Conservation (phyloP, 2,888 invertebrate species). For the Chrysolina oricalcia region DNA sequence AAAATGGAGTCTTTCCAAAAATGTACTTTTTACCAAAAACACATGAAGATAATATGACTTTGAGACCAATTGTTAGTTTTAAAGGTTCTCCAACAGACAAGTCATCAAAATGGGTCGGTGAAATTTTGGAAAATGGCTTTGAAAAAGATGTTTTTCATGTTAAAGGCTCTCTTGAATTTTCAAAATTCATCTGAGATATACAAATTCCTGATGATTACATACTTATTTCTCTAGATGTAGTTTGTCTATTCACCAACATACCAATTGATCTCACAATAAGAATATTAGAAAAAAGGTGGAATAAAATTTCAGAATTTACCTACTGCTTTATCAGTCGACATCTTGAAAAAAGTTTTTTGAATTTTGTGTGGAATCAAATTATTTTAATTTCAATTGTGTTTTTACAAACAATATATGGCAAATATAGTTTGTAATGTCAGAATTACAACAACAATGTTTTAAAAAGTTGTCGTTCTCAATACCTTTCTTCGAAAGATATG, state of each 20-base stretch:
- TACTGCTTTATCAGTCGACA: not conserved
- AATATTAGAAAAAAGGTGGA: slow-evolving; percentile 1
- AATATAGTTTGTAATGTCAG: not conserved
- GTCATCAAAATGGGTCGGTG: too few species aligned
- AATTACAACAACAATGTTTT: too few species aligned
- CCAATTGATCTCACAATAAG: not conserved
- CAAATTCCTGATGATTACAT: too few species aligned
- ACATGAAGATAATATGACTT: not conserved
- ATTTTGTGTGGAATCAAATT: too few species aligned
- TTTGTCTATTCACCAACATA: not conserved
- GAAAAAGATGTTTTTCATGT: too few species aligned
- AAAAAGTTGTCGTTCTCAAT: not conserved
- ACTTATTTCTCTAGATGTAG: not conserved
- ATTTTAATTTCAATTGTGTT: not conserved
- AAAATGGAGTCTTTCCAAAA: not conserved
- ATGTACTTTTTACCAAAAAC: not conserved
- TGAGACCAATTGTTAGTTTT: not conserved
- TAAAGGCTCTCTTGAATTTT: too few species aligned
- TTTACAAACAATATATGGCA: not conserved
- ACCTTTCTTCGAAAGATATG: not conserved
- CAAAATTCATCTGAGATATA: too few species aligned
- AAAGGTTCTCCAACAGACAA: too few species aligned
- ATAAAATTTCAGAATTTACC: not conserved
- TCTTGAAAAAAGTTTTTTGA: not conserved
- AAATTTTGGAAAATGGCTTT: too few species aligned